These are phyloP conservation scores for Vulpes ferrilata DNA, from an alignment of 2,113 vertebrate species.

Conservation along the genomic window DNA sequence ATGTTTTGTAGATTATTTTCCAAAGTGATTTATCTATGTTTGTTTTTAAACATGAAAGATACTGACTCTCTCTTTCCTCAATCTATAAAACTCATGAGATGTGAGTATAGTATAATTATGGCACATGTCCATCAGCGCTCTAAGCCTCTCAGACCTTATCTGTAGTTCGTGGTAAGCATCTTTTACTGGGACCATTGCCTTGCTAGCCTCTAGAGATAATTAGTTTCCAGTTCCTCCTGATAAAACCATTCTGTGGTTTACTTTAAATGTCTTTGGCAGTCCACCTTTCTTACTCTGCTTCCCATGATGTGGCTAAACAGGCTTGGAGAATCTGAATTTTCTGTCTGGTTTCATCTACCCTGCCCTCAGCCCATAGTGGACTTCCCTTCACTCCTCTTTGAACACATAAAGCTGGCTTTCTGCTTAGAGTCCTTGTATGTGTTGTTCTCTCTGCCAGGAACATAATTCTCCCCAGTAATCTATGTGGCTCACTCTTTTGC, in stretches of 20 bases:
- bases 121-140: not conserved
- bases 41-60: not conserved
- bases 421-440: not conserved
- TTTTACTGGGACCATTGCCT: not conserved
- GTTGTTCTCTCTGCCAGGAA: not conserved
- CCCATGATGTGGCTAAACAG: not conserved
- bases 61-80: not conserved
- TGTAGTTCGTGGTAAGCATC: not conserved
- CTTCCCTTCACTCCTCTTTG: not conserved
- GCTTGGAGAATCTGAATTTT: not conserved
- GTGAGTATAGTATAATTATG: not conserved
- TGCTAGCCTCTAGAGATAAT: not conserved
- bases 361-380: not conserved
- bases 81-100: not conserved
- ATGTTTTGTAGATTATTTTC: not conserved
- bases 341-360: not conserved
- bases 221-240: not conserved
- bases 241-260: not conserved
- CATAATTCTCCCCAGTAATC: not conserved
- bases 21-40: not conserved
- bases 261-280: not conserved
- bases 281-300: not conserved
- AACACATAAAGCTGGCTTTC: not conserved
- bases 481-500: not conserved
- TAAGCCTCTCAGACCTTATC: not conserved